These are phyloP conservation scores for Asarcornis scutulata DNA, from an alignment of 2,113 vertebrate species.

Conservation along the genomic window DNA sequence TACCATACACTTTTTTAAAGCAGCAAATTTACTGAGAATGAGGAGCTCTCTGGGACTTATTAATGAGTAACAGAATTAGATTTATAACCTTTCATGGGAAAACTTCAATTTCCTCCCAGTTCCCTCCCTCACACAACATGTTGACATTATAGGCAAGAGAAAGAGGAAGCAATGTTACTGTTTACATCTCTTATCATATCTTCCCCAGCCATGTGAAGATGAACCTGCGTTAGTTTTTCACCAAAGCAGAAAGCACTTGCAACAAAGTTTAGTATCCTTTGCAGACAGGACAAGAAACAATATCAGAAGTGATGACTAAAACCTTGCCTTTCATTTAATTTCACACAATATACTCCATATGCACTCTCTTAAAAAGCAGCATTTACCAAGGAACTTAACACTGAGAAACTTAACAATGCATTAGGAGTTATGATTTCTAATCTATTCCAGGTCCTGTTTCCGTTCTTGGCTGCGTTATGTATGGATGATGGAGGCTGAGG, in stretches of 20 bases:
- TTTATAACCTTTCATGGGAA: slow-evolving; percentile 49
- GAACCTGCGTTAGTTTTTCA: not conserved
- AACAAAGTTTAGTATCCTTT: not conserved
- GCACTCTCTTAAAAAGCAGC: not conserved
- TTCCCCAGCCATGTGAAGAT: not conserved
- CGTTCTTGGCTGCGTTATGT: not conserved
- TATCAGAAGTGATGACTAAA: not conserved
- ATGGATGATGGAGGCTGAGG: not conserved
- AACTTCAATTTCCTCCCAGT: slow-evolving; percentile 62
- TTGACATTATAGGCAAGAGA: slow-evolving; percentile 19
- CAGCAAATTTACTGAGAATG: not conserved
- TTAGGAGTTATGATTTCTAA: not conserved
- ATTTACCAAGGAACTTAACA: not conserved
- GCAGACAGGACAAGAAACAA: not conserved
- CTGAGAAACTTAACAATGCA: not conserved
- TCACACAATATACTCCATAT: not conserved
- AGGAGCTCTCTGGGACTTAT: slow-evolving; percentile 12
- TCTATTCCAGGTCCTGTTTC: not conserved
- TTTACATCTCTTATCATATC: not conserved
- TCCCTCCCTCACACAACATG: slow-evolving; percentile 9
- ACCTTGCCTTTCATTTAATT: not conserved
- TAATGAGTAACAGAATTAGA: slow-evolving; percentile 64
- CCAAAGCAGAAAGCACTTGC: not conserved
- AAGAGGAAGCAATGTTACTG: not conserved
- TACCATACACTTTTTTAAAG: not conserved